Conservation (phyloP, 2,888 invertebrate genomes). For the Malthinus flaveolus region DNA sequence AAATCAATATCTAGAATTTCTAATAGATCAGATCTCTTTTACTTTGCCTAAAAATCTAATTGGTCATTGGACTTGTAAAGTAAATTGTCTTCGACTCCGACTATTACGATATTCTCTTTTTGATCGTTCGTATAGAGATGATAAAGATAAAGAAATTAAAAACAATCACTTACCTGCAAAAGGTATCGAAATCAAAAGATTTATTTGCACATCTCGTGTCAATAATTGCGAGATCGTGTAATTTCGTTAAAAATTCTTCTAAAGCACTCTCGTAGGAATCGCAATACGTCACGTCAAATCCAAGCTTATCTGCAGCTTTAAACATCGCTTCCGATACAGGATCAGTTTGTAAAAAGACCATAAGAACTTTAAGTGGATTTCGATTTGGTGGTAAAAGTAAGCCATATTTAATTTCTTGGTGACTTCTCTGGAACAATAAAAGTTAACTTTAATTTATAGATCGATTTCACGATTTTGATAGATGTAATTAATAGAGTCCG, state of each 20-base stretch:
- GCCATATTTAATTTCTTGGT: slow-evolving; percentile 55
- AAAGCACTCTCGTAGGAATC: slow-evolving; percentile 60
- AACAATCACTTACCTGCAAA: slow-evolving; percentile 65
- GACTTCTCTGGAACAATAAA: slow-evolving; percentile 52
- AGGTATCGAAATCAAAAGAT: slow-evolving; percentile 63
- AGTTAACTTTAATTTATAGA: too few species aligned
- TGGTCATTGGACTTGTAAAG: too few species aligned
- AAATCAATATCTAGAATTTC: too few species aligned
- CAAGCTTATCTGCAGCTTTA: slow-evolving; percentile 64
- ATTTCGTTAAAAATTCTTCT: slow-evolving; percentile 61
- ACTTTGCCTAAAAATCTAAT: too few species aligned
- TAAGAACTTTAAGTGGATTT: slow-evolving; percentile 61
- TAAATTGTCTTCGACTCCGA: too few species aligned
- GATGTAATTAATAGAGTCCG: too few species aligned
- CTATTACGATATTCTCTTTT: neutral
- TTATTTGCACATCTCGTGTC: slow-evolving; percentile 64
- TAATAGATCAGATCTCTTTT: too few species aligned
- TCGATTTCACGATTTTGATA: too few species aligned
- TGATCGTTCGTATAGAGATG: too few species aligned
- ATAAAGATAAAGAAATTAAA: too few species aligned
- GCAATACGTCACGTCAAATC: slow-evolving; percentile 63
- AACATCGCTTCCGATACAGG: slow-evolving; percentile 70
- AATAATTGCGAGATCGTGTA: slow-evolving; percentile 66
- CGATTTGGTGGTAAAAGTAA: slow-evolving; percentile 54
- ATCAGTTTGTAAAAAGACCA: slow-evolving; percentile 69